Base-by-base conservation (phyloP, 2,797 vertebrate species). In the Lithobates pipiens region DNA sequence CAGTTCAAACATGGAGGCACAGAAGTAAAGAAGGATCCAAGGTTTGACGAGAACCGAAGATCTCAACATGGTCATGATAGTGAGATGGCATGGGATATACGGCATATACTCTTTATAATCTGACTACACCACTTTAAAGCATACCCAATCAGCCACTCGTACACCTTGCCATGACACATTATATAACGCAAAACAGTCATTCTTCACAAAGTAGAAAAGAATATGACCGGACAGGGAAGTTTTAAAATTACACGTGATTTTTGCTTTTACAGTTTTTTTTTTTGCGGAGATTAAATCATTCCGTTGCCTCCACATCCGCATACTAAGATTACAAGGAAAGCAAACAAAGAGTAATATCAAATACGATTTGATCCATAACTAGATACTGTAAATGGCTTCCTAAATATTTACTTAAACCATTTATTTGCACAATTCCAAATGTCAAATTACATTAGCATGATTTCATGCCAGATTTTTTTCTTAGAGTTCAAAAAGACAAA, bases 321-420 rank as follows among this genome's bases (percentile, higher is more conserved):
- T 46, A 25, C 50, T 75, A 67, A 85, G 63, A 85, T 76, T 85
- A 85, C 78, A 57, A 71, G 29, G 25, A 85, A 50, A 69, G 29
- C 71, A 85, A 85, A 80, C 68, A 85, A 67, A 75, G 34, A 25
- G 10, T 27, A 57, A 46, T 69, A 25, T 74, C 42, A 25, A 54
- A 18, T 0, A 27, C 5, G 29, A 21, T 7, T 23, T 85, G 78
- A 81, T 81, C 78, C 77, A 63, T 81, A 81, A 69, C 71, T 70
- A 69, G 36, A 67, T 39, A 36, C 34, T 36, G 69, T 63, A 81
- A 63, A 76, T 39, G 10, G 32, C 34, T 76, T 16, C 9, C 13
- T 44, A 11, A 80, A 76, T 85, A 81, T 85, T 80, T 75, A 81
- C 84, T 46, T 46, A 46, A 46, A 13, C 3, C 27, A 29, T 36